Conservation (phyloP, 2,113 vertebrate genomes). For the Bungarus multicinctus region DNA sequence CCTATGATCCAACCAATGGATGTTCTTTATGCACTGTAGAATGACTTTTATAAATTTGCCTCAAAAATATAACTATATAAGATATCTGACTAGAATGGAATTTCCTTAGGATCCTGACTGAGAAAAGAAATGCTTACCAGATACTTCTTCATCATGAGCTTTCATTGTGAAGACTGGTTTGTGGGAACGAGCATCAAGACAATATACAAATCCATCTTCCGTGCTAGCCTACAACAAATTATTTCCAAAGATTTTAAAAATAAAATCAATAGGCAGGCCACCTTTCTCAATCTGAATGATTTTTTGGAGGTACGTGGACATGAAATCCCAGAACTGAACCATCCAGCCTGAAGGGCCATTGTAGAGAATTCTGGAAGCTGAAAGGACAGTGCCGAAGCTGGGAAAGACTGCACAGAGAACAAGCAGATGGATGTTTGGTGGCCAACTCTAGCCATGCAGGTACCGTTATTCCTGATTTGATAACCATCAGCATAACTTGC, state of each 20-base stretch:
- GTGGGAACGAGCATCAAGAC: conserved; percentile 91
- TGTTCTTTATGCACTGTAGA: neutral
- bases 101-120: neutral
- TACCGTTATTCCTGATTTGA: neutral
- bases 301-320: neutral
- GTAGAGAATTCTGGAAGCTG: neutral
- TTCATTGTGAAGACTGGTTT: conserved; percentile 92
- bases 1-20: neutral
- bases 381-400: neutral
- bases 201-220: conserved; percentile 96
- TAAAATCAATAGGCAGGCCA: neutral
- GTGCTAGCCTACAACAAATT: conserved; percentile 84
- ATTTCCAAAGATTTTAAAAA: neutral
- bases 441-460: neutral
- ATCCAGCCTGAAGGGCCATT: neutral
- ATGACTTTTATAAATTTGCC: neutral
- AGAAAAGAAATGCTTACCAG: conserved; percentile 71
- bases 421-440: neutral
- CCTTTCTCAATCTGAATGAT: neutral
- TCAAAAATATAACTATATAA: neutral
- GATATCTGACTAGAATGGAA: neutral
- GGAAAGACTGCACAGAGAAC: neutral
- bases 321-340: neutral
- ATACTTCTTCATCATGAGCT: conserved; percentile 91
- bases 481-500: neutral